A percentile compares a stretch with the other conserved stretches of the same genome.
These are phyloP conservation scores for Bos taurus DNA, from an alignment of 2,113 vertebrate genomes.

Conservation along the genomic window ARS-UCD2.0 NC_037343.1:49853501-49854000, in stretches of 20 bases:
- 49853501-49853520: slow-evolving; percentile 37
- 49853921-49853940: neutral
- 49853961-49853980: too few relatives aligned
- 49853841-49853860: neutral
- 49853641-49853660: neutral
- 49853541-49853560: accelerated
- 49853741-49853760: neutral
- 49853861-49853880: neutral
- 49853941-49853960: too few relatives aligned
- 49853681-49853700: neutral
- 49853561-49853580: accelerated
- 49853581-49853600: accelerated
- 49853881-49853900: neutral
- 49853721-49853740: neutral
- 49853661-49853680: neutral
- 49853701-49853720: neutral
- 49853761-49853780: neutral
- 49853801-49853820: neutral
- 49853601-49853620: slow-evolving; percentile 22
- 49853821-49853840: neutral
- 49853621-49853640: neutral
- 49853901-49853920: neutral
- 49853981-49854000: neutral
- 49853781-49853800: neutral
- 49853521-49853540: neutral